Conservation (phyloP, 2,113 vertebrate genomes). For the Vicugna pacos region DNA sequence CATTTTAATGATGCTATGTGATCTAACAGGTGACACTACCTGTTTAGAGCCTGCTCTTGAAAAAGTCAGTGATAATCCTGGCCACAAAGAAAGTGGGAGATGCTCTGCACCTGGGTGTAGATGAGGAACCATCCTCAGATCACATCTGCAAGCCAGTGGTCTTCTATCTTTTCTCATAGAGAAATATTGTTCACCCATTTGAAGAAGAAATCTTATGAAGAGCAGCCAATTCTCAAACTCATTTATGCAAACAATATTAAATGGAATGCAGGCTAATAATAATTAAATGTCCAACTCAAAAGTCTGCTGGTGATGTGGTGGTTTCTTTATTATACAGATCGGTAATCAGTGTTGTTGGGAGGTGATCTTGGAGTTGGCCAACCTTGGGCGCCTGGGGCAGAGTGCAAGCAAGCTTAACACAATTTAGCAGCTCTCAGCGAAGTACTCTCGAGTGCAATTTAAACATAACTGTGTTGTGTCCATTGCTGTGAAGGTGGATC, state of each 20-base stretch:
- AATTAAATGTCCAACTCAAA: constrained; percentile 44
- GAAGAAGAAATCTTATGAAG: not conserved
- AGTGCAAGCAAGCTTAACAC: not conserved
- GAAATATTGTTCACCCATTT: not conserved
- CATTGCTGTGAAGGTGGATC: constrained; percentile 16
- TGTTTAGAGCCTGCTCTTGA: not conserved
- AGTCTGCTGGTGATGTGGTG: not conserved
- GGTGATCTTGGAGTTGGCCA: not conserved
- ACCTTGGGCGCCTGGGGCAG: constrained; percentile 12
- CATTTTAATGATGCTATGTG: not conserved
- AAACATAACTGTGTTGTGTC: constrained; percentile 41
- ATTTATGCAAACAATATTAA: not conserved
- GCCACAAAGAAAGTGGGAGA: not conserved
- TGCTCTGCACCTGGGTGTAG: not conserved
- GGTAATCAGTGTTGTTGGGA: not conserved
- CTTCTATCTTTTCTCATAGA: not conserved
- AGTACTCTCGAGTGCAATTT: constrained; percentile 40
- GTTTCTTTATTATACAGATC: constrained; percentile 58
- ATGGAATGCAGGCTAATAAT: constrained; percentile 40
- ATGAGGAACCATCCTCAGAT: not conserved
- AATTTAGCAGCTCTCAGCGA: not conserved
- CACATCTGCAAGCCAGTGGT: not conserved
- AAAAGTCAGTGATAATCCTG: not conserved
- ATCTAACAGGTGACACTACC: not conserved
- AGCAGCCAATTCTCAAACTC: not conserved